Percentiles rank a stretch among this genome's conserved stretches.
Conservation (phyloP, 2,888 invertebrate genomes). For the Papilio protenor region DNA sequence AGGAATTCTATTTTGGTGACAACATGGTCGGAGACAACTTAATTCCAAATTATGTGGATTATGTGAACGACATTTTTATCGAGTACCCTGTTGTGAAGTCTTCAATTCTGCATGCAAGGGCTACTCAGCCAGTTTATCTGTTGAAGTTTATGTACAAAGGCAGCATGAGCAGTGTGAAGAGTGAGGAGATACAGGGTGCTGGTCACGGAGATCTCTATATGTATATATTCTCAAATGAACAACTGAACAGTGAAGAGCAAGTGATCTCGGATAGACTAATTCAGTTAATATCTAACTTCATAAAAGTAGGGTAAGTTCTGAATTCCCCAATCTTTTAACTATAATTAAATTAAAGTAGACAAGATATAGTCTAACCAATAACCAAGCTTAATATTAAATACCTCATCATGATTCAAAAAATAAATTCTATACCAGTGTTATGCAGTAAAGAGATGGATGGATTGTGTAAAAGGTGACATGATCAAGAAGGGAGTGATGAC, state of each 20-base stretch:
- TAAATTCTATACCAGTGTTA: not conserved
- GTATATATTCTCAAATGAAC: conserved; percentile 57
- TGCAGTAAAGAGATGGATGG: too few species aligned
- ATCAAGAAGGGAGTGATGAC: too few species aligned
- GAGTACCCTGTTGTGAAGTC: conserved; percentile 70
- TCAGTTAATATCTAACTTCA: conserved; percentile 67
- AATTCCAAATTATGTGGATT: conserved; percentile 60
- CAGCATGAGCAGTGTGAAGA: conserved; percentile 37
- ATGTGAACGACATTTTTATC: conserved; percentile 66
- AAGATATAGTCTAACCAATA: not conserved
- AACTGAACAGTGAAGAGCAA: conserved; percentile 51
- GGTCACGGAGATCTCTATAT: conserved; percentile 56
- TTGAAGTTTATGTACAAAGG: conserved; percentile 59
- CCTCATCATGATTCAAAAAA: not conserved
- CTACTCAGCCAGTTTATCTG: conserved; percentile 62
- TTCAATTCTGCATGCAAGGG: conserved; percentile 62
- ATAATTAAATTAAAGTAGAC: too few species aligned
- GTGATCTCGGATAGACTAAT: conserved; percentile 56
- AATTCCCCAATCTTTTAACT: too few species aligned
- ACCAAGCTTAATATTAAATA: not conserved
- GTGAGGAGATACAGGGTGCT: conserved; percentile 32
- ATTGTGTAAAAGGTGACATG: too few species aligned
- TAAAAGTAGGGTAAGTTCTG: conserved; percentile 67
- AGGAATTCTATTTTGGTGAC: conserved; percentile 66
- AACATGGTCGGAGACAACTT: conserved; percentile 48